These are phyloP conservation scores for Lagorchestes hirsutus DNA, from an alignment of 2,797 vertebrate genomes.

Conservation along the genomic window DNA sequence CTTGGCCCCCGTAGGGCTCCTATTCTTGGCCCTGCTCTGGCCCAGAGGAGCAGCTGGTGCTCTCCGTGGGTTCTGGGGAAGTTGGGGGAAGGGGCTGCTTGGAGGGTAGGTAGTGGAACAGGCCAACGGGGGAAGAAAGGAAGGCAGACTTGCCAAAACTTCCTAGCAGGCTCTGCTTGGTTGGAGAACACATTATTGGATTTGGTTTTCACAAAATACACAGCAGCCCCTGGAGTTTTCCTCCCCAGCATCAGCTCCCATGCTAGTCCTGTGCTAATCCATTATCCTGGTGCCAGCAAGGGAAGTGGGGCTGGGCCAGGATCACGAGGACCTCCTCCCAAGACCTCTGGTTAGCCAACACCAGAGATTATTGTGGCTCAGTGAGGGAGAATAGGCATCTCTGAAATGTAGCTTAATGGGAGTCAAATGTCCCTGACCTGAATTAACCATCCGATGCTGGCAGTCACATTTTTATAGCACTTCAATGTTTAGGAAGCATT, in stretches of 20 bases:
- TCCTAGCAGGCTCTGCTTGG: constrained; percentile 71
- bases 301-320: constrained; percentile 67
- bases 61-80: constrained; percentile 20
- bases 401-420: background rate
- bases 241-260: constrained; percentile 65
- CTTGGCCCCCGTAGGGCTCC: background rate
- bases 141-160: constrained; percentile 57
- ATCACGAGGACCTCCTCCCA: background rate
- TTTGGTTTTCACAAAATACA: constrained; percentile 78
- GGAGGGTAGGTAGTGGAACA: background rate
- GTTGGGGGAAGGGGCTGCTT: background rate
- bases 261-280: constrained; percentile 74
- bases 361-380: background rate
- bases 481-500: background rate
- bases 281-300: constrained; percentile 46
- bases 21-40: constrained; percentile 10
- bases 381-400: background rate
- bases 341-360: background rate
- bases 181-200: constrained; percentile 72
- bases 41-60: constrained; percentile 55
- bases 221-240: constrained; percentile 68
- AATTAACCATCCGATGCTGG: background rate
- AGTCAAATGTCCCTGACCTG: background rate
- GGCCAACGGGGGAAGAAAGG: constrained; percentile 18
- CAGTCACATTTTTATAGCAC: background rate